Conservation (phyloP, 2,888 invertebrate genomes). For the Bugula neritina region DNA sequence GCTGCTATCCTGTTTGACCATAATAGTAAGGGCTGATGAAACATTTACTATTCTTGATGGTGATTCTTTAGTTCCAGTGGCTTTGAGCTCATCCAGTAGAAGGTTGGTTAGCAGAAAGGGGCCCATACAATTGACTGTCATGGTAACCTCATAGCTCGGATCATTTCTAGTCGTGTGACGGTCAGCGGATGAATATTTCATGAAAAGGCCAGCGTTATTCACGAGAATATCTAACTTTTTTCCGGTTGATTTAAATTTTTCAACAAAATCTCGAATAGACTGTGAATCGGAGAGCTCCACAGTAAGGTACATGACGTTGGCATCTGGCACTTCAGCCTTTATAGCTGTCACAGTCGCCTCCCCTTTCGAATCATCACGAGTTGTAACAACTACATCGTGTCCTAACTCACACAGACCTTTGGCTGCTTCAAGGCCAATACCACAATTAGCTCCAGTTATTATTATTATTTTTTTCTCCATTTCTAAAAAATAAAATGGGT, state of each 20-base stretch:
- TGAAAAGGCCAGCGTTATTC: not conserved
- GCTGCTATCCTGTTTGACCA: not conserved
- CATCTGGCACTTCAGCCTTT: not conserved
- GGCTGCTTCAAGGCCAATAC: conserved; percentile 14
- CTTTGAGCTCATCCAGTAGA: conserved; percentile 6
- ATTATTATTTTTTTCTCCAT: conserved; percentile 21
- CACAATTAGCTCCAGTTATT: conserved; percentile 17
- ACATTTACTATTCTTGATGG: conserved; percentile 24
- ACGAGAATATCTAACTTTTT: conserved; percentile 8
- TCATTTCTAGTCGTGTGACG: not conserved
- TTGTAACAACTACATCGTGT: conserved; percentile 1
- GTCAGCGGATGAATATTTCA: not conserved
- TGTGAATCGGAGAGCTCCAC: conserved; percentile 16
- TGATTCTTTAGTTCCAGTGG: not conserved
- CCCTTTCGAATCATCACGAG: conserved; percentile 14
- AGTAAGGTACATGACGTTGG: not conserved
- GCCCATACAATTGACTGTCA: conserved; percentile 19
- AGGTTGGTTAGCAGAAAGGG: conserved; percentile 24
- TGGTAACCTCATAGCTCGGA: not conserved
- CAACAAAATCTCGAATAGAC: conserved; percentile 23
- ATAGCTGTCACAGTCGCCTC: not conserved
- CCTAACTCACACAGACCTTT: conserved; percentile 9
- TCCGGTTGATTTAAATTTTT: not conserved
- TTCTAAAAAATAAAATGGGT: too few species aligned
- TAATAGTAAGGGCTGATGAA: not conserved